Evolutionary conservation across 2,113 vertebrate species (phyloP).

Genomic region (Siniperca knerii): DNA sequence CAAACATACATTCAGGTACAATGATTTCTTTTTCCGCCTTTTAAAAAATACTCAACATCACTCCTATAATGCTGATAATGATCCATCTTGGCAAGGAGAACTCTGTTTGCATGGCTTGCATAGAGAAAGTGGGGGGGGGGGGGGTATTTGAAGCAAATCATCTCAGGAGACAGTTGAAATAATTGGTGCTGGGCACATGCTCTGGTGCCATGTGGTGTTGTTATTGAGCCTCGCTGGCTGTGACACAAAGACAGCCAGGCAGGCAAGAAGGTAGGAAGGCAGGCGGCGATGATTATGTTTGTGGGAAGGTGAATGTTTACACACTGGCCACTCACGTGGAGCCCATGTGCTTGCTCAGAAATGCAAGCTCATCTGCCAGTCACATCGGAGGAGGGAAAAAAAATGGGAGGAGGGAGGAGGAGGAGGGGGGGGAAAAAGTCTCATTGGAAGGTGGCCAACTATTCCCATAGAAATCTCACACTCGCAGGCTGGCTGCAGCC

Average conservation of each 20-base stretch:
- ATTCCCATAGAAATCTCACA: slow-evolving; percentile 95
- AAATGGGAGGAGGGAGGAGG: slow-evolving; percentile 33
- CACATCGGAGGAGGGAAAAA: slow-evolving; percentile 86
- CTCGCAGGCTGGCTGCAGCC: slow-evolving; percentile 93
- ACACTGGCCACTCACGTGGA: slow-evolving; percentile 88
- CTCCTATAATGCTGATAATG: slow-evolving; percentile 49
- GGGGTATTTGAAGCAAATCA: slow-evolving; percentile 50
- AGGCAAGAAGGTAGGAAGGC: slow-evolving; percentile 54
- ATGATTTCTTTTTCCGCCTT: neutral
- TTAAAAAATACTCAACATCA: slow-evolving; percentile 47
- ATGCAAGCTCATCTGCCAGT: slow-evolving; percentile 93
- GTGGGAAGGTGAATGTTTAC: slow-evolving; percentile 83
- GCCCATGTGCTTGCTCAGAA: slow-evolving; percentile 90
- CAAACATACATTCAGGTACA: slow-evolving; percentile 3
- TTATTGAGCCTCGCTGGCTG: slow-evolving; percentile 68
- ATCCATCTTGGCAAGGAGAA: slow-evolving; percentile 55
- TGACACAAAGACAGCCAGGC: slow-evolving; percentile 67
- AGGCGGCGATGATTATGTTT: slow-evolving; percentile 64
- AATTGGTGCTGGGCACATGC: slow-evolving; percentile 70
- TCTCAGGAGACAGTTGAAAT: slow-evolving; percentile 71
- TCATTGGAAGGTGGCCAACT: slow-evolving; percentile 92
- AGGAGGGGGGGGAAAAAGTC: slow-evolving; percentile 45
- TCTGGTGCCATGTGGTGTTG: slow-evolving; percentile 72
- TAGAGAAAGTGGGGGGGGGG: slow-evolving; percentile 21
- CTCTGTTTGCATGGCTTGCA: slow-evolving; percentile 39